Base-by-base conservation (phyloP, 2,113 vertebrate species). In the Leucopsar rothschildi region DNA sequence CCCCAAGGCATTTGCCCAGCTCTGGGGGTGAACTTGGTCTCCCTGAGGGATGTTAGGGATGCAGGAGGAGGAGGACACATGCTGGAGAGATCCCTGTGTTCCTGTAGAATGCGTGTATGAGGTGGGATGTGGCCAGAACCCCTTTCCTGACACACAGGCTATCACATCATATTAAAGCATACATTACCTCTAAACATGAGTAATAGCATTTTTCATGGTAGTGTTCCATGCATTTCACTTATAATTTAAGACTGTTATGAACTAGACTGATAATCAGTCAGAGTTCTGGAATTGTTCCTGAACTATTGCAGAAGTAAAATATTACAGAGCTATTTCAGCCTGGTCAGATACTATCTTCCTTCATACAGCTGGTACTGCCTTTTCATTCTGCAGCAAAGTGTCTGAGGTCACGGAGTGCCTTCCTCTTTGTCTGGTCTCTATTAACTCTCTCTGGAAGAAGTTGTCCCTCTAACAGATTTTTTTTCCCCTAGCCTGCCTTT, bases 391-490 rank as follows among this genome's bases (percentile, higher is more conserved):
- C 89, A 91, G 86, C 44, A 60, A 90, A 88, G 86, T 84, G 86
- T 93, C 88, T 90, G 86, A 88, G 96, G 94, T 94, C 91, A 86
- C 88, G 40, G 42, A 95, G 72, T 75, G 76, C 82, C 76, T 97
- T 96, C 96, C 94, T 94, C 65, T 93, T 92, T 96, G 85, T 86
- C 92, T 96, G 85, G 82, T 96, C 85, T 95, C 90, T 35, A 94
- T 97, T 95, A 96, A 35, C 47, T 92, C 44, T 86, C 85, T 77
- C 85, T 91, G 88, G 82, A 90, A 94, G 20, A 93, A 83, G 95
- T 68, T 88, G 95, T 93, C 82, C 79, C 56, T 88, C 79, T 28
- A 42, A 90, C 68, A 86, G 85, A 78, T 45, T 37, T 68, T 68
- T 39, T 47, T 39, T 2, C 42, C 81, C 55, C 80, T 86, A 88